Percentiles rank a stretch among this genome's conserved stretches.
phyloP scores from a whole-genome alignment of 2,797 vertebrate species.

The Coccyzus lansbergi region DNA sequence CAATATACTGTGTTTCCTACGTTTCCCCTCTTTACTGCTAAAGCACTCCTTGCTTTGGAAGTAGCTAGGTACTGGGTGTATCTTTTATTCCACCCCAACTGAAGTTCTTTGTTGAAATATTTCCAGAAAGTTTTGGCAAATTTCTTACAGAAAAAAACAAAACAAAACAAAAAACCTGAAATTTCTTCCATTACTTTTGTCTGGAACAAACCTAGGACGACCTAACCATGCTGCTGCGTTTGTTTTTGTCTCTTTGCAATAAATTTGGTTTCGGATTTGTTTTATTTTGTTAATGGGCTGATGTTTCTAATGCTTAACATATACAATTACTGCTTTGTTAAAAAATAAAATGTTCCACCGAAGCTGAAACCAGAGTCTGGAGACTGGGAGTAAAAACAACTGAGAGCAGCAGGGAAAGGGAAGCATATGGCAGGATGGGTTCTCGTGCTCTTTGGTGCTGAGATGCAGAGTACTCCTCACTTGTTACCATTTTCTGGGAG shows the following conservation, averaged over 20 bases:
- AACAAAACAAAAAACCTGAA: neutral
- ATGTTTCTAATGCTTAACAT: neutral
- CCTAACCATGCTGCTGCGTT: neutral
- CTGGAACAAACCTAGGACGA: neutral
- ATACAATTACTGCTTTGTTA: neutral
- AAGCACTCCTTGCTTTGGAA: neutral
- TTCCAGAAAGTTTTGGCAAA: neutral
- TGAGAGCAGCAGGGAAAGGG: slow-evolving; percentile 38
- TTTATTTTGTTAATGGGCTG: neutral
- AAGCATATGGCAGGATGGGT: neutral
- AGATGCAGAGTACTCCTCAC: neutral
- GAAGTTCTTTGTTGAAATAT: neutral
- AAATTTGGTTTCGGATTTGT: neutral
- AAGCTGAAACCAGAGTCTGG: slow-evolving; percentile 36
- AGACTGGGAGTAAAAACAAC: slow-evolving; percentile 30
- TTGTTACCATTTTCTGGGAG: neutral
- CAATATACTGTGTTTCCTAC: neutral
- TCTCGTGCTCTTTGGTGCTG: neutral
- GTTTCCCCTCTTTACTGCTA: neutral
- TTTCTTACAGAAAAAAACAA: neutral
- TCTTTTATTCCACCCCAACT: neutral
- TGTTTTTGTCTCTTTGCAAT: neutral
- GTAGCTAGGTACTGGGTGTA: neutral
- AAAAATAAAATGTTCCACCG: neutral
- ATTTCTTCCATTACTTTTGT: neutral